phyloP scores from a whole-genome alignment of 2,888 invertebrate species.

The Liopterus haemorrhoidalis region DNA sequence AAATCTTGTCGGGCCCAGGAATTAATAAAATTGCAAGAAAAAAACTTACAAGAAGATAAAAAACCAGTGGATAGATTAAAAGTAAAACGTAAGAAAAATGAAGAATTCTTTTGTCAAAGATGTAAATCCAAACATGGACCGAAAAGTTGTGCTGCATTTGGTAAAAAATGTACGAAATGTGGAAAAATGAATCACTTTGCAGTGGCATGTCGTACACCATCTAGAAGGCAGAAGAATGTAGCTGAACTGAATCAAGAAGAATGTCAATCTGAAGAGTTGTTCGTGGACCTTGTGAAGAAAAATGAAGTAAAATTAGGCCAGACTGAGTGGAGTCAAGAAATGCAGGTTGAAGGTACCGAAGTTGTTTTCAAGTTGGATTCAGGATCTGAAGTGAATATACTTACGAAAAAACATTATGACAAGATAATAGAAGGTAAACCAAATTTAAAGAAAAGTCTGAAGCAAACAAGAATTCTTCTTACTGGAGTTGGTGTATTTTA shows the following conservation, averaged over 20 bases:
- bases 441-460: neutral
- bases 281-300: too few species aligned
- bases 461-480: neutral
- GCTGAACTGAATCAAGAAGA: too few species aligned
- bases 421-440: neutral
- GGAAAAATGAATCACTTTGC: conserved; percentile 29
- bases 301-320: neutral
- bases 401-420: neutral
- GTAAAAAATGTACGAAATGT: conserved; percentile 29
- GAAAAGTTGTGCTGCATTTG: conserved; percentile 30
- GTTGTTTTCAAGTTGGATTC: conserved; percentile 1
- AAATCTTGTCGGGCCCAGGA: conserved; percentile 1
- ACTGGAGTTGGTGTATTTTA: too few species aligned
- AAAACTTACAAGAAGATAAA: conserved; percentile 6
- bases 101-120: conserved; percentile 25
- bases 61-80: too few species aligned
- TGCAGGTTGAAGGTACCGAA: conserved; percentile 4
- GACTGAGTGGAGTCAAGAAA: neutral
- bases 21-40: conserved; percentile 7
- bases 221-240: too few species aligned
- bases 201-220: conserved; percentile 18
- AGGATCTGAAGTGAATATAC: neutral
- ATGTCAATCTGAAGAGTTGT: too few species aligned
- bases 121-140: conserved; percentile 27
- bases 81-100: conserved; percentile 10